Evolutionary conservation across 2,113 vertebrate genomes (phyloP).

Genomic region (Elephas maximus): DNA sequence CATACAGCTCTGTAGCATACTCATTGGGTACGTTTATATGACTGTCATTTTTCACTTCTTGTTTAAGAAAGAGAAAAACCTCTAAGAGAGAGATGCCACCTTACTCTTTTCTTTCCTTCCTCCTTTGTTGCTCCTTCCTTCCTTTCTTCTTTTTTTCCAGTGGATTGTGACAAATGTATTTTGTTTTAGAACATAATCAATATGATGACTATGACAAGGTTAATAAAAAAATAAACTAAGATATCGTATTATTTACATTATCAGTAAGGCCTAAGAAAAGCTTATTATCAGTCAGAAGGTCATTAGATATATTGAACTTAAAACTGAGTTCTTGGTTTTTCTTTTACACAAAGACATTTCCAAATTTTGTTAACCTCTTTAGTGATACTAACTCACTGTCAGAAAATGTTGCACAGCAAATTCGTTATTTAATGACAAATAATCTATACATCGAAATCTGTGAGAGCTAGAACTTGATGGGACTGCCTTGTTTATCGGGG

Average conservation of each 20-base stretch:
- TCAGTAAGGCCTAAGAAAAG: neutral
- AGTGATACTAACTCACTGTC: constrained; percentile 56
- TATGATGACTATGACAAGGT: neutral
- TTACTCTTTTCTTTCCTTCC: neutral
- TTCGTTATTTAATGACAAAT: neutral
- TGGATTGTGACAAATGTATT: neutral
- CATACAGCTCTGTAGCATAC: neutral
- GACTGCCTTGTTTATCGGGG: neutral
- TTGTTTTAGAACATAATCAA: neutral
- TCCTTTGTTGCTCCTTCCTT: neutral
- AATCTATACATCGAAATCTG: neutral
- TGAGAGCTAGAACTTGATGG: neutral
- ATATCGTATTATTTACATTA: neutral
- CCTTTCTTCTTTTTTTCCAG: neutral
- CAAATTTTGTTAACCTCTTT: constrained; percentile 63
- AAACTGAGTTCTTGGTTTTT: constrained; percentile 4
- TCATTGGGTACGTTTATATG: neutral
- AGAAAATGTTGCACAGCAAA: neutral
- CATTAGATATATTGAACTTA: neutral
- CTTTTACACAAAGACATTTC: constrained; percentile 50
- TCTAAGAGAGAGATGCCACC: neutral
- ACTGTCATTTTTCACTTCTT: neutral
- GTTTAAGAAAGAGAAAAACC: constrained; percentile 10
- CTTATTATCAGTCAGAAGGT: neutral
- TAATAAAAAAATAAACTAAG: constrained; percentile 29